A percentile compares a stretch with the other conserved stretches of the same genome.
phyloP scores from a whole-genome alignment of 1,140 invertebrate genomes.

The Nymphalis io region DNA sequence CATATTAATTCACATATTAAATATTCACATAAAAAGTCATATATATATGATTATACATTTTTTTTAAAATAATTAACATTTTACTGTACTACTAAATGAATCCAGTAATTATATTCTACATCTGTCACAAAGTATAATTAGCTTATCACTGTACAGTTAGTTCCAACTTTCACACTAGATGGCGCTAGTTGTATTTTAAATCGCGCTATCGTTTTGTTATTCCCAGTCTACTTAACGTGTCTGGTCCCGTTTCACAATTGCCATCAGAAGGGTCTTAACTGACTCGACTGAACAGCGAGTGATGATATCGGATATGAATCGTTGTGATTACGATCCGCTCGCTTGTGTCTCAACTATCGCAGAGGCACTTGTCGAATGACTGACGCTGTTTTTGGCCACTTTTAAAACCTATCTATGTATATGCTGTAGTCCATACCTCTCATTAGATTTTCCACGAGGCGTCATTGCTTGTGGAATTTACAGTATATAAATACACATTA shows the following conservation, averaged over 20 bases:
- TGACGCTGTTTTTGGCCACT: conserved; percentile 68
- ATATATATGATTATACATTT: too few species aligned
- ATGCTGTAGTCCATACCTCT: too few species aligned
- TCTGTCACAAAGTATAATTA: not conserved
- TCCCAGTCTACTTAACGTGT: conserved; percentile 3
- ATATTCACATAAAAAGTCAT: too few species aligned
- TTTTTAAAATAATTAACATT: too few species aligned
- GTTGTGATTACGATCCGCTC: conserved; percentile 61
- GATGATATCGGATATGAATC: conserved; percentile 62
- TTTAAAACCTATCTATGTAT: conserved; percentile 10
- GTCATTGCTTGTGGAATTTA: too few species aligned
- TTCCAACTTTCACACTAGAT: conserved; percentile 35
- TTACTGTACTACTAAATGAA: too few species aligned
- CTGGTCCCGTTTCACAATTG: conserved; percentile 15
- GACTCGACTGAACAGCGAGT: conserved; percentile 75
- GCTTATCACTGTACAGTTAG: not conserved
- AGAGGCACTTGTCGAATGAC: conserved; percentile 57
- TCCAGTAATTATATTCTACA: not conserved
- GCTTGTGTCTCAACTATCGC: conserved; percentile 64
- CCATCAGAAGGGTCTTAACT: conserved; percentile 76
- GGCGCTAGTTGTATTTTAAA: conserved; percentile 39
- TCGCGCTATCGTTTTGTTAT: conserved; percentile 38
- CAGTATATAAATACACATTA: too few species aligned
- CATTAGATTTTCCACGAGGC: too few species aligned
- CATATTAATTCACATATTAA: too few species aligned